A percentile compares a stretch with the other conserved stretches of the same genome.
Conservation (phyloP, 2,888 invertebrate genomes). For the Baronia brevicornis region DNA sequence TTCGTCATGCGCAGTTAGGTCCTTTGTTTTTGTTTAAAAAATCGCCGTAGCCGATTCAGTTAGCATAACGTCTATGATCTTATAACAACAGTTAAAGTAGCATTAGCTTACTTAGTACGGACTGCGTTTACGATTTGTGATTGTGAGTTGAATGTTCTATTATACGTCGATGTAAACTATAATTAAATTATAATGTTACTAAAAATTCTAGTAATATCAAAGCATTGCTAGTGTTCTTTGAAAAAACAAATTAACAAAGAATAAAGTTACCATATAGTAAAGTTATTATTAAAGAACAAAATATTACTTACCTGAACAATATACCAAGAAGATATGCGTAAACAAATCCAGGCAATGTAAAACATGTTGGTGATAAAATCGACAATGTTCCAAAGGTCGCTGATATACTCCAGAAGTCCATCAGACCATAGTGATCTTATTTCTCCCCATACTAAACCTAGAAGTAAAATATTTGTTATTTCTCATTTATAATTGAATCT, state of each 20-base stretch:
- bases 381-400: conserved; percentile 98
- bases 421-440: conserved; percentile 92
- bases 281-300: neutral
- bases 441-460: conserved; percentile 96
- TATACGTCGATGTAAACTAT: conserved; percentile 5
- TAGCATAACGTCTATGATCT: no score
- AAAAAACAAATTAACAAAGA: conserved; percentile 1
- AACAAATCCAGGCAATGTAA: conserved; percentile 94
- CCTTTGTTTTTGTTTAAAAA: no score
- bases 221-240: neutral
- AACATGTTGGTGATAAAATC: conserved; percentile 98
- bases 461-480: conserved; percentile 17
- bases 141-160: no score
- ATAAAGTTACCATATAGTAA: neutral
- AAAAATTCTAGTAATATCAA: no score
- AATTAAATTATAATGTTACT: no score
- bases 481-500: neutral
- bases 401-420: conserved; percentile 92
- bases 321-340: conserved; percentile 91
- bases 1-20: no score
- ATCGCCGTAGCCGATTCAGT: no score
- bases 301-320: conserved; percentile 84
- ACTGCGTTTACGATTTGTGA: no score
- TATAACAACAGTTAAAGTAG: no score
- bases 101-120: no score